phyloP scores from a whole-genome alignment of 2,888 invertebrate species.

The Rutpela maculata region DNA sequence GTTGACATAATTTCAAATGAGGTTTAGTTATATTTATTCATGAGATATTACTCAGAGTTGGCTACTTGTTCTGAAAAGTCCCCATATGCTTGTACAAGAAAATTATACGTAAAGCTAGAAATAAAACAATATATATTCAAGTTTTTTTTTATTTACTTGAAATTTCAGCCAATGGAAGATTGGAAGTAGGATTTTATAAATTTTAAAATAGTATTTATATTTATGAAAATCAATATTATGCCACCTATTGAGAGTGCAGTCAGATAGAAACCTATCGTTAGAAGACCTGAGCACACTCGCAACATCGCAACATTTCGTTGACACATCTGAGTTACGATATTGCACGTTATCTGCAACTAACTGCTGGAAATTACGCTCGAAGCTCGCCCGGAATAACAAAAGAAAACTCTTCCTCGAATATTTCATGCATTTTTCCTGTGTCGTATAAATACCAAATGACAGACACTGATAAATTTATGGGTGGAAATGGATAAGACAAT shows the following conservation, averaged over 20 bases:
- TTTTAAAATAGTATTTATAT: neutral
- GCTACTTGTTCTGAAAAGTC: too few species aligned
- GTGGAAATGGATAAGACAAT: neutral
- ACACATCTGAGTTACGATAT: neutral
- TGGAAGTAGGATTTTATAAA: neutral
- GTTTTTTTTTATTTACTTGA: too few species aligned
- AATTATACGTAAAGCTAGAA: too few species aligned
- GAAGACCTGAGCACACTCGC: neutral
- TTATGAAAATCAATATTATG: slow-evolving; percentile 1
- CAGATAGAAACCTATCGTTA: neutral
- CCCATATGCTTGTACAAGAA: too few species aligned
- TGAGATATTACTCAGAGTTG: neutral
- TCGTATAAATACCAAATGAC: neutral
- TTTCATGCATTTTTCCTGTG: neutral
- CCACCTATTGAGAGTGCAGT: slow-evolving; percentile 2
- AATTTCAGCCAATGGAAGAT: neutral
- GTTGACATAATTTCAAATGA: neutral
- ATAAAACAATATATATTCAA: too few species aligned
- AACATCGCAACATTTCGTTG: too few species aligned
- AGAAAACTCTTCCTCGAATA: neutral
- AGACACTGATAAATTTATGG: neutral
- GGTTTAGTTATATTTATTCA: neutral
- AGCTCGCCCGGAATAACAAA: neutral
- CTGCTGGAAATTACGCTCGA: neutral
- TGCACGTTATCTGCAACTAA: slow-evolving; percentile 1